Evolutionary conservation across 2,113 vertebrate genomes (phyloP), one percentile per base, ranked within the genome.

Genomic region (Ameiurus melas): DNA sequence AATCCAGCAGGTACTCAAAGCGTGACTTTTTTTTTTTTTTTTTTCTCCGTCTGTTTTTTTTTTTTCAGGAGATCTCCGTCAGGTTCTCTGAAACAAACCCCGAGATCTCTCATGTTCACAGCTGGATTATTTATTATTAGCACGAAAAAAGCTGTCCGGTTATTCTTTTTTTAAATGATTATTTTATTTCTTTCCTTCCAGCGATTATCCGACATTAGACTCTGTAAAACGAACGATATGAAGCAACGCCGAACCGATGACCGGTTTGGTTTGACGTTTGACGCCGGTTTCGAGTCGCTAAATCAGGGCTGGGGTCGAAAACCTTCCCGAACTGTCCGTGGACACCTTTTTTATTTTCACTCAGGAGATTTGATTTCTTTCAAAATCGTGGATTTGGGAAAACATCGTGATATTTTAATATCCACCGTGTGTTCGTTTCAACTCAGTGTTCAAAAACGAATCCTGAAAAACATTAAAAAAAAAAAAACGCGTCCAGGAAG

Each of bases 1-100:
- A 92, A 85, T 88, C 89, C 83, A 91, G 92, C 91, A 90, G 89
- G 87, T 89, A 83, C 85, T 39, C 10, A 47, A 86, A 77, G 88
- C 86, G 91, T 91, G 91, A 80, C 88, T 5, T 55, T 20, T 91
- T 86, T 89, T 36, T 25, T 62, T 81, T 68, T 53, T n/a, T 25
- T 62, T 81, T 68, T 53, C 13, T 9, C 80, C 90, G 43, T 86
- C 62, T 77, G 20, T 55, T 20, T 91, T 85, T 89, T 36, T 25
- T 62, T 81, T 68, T 53, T n/a, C 62, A 66, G 27, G 27, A 66
- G 13, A 66, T 3, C 7, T 43, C 33, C n/a, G 9, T 75, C 22
- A 43, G 47, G 9, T 47, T 79, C 13, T 79, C 17, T 19, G 0
- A 27, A 78, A 53, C 43, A 16, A 79, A 79, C 2, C 17, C 14